A percentile compares a stretch with the other conserved stretches of the same genome.
These are phyloP conservation scores for Dicranocentrus wangi DNA, from an alignment of 2,888 invertebrate species.

Conservation along the genomic window DNA sequence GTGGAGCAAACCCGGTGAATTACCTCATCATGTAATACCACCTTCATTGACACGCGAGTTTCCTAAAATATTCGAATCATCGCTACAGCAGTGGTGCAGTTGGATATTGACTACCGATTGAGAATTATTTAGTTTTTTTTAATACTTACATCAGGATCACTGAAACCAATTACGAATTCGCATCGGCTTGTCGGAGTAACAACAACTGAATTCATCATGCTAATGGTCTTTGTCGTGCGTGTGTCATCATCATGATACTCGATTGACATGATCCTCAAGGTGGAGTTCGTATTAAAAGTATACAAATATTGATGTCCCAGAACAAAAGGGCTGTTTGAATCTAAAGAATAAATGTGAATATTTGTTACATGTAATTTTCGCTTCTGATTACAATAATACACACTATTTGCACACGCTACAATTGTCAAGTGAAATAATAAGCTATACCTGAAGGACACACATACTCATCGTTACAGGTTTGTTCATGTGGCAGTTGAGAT, in stretches of 20 bases:
- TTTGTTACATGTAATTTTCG: too few species aligned
- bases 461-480: neutral
- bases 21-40: conserved; percentile 2
- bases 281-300: neutral
- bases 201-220: neutral
- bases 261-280: neutral
- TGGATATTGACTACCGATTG: too few species aligned
- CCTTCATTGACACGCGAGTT: conserved; percentile 5
- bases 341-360: too few species aligned
- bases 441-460: neutral
- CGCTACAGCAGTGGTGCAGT: too few species aligned
- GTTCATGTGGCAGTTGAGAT: neutral
- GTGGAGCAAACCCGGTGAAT: conserved; percentile 19
- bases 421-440: too few species aligned
- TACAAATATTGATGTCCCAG: too few species aligned
- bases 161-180: conserved; percentile 1
- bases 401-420: too few species aligned
- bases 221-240: neutral
- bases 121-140: too few species aligned
- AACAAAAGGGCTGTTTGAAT: too few species aligned
- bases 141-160: neutral
- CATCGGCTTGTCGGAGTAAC: neutral
- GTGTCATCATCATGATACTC: neutral
- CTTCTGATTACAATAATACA: too few species aligned
- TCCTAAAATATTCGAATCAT: neutral